These are phyloP conservation scores for Endomychus coccineus DNA, from an alignment of 2,888 invertebrate genomes.

Conservation along the genomic window DNA sequence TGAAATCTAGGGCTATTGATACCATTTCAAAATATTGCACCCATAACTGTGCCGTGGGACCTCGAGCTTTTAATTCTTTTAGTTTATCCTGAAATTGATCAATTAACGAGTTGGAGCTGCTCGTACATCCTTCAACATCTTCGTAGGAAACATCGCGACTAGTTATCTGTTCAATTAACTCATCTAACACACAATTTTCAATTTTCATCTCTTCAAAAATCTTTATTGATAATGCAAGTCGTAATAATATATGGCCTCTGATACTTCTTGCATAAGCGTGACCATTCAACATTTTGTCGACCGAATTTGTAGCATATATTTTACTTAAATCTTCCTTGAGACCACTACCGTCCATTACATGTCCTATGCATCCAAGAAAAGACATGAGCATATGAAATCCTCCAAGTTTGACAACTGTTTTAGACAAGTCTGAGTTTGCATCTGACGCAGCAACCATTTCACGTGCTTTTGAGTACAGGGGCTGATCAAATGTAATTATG, in stretches of 20 bases:
- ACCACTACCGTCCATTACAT: too few relatives aligned
- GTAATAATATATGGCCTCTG: conserved; percentile 32
- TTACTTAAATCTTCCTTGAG: conserved; percentile 23
- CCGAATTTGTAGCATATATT: conserved; percentile 23
- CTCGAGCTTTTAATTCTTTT: conserved; percentile 26
- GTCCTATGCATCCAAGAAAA: too few relatives aligned
- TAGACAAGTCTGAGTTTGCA: too few relatives aligned
- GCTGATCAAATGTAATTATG: too few relatives aligned
- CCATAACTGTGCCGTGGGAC: conserved; percentile 29
- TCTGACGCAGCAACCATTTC: too few relatives aligned
- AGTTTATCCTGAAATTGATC: conserved; percentile 21
- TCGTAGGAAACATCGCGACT: conserved; percentile 23
- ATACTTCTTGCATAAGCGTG: too few relatives aligned
- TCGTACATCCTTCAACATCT: conserved; percentile 22
- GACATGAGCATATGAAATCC: too few relatives aligned
- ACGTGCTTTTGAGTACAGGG: too few relatives aligned
- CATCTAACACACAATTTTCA: conserved; percentile 15
- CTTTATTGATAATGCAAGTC: conserved; percentile 24
- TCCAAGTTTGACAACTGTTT: too few relatives aligned
- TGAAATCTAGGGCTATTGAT: conserved; percentile 28
- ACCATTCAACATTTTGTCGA: too few relatives aligned
- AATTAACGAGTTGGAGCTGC: conserved; percentile 15
- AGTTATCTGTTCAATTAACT: conserved; percentile 26
- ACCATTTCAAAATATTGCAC: conserved; percentile 35
- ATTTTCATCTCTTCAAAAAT: conserved; percentile 20